Conservation (phyloP, 2,888 invertebrate species). For the Galerucella nymphaeae region DNA sequence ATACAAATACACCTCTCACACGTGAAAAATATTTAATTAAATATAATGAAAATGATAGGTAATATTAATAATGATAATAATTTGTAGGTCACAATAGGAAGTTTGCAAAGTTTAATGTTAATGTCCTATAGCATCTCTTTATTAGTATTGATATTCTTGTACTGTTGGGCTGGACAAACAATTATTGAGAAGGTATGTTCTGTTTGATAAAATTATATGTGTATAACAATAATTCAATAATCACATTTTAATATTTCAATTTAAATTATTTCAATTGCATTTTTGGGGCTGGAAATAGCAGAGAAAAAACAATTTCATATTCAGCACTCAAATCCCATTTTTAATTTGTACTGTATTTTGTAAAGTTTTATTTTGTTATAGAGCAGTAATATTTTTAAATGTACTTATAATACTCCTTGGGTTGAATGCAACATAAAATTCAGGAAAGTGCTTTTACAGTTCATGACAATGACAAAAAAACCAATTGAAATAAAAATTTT, state of each 20-base stretch:
- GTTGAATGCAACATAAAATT: constrained; percentile 33
- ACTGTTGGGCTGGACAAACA: not conserved
- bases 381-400: constrained; percentile 30
- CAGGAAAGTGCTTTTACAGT: constrained; percentile 31
- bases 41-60: no score
- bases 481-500: constrained; percentile 28
- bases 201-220: not conserved
- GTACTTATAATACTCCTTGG: constrained; percentile 37
- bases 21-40: no score
- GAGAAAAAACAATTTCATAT: no score
- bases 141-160: not conserved
- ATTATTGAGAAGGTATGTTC: not conserved
- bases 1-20: no score
- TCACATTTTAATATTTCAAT: no score
- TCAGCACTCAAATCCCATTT: no score
- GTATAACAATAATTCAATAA: no score
- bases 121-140: not conserved
- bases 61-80: not conserved
- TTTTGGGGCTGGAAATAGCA: no score
- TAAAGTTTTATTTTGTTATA: constrained; percentile 16
- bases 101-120: not conserved
- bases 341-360: no score
- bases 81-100: not conserved
- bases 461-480: constrained; percentile 31
- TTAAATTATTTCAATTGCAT: no score